Evolutionary conservation across 2,113 vertebrate species (phyloP), one percentile per base, ranked within the genome.

Genomic region (Bungarus multicinctus): DNA sequence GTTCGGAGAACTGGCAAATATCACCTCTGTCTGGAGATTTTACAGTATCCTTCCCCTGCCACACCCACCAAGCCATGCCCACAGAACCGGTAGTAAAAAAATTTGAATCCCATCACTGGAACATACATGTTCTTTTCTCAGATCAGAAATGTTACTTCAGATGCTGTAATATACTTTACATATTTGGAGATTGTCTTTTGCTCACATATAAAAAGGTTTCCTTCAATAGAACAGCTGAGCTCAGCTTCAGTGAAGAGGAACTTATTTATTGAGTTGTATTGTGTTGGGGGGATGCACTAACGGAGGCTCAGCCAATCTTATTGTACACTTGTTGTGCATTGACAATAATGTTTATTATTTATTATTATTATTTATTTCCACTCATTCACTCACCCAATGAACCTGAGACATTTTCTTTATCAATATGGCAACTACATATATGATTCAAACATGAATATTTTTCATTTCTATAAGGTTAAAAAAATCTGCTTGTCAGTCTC

Each of bases 401-500:
- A 57, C 25, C 69, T 39, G 54, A 53, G 30, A 34, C 30, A 90
- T 69, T 53, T 74, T 34, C 69, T 93, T 69, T 87, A 93, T 90
- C 81, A 89, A 22, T 43, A 85, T 22, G 89, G 54, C 93, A 94
- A 93, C 20, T 1, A 16, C 10, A 90, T 27, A 93, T 14, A 90
- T 5, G 58, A 54, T 87, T 91, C 54, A 23, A 81, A 25, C 34
- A 93, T 92, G 91, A 94, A 87, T 94, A 81, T 53, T 12, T 89
- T 43, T 54, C 64, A 74, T 85, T 95, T 85, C 90, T 92, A 81
- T 69, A 85, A 95, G 20, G 39, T 57, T 94, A 9, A 94, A 95
- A 93, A 94, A 94, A 95, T 47, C 85, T 88, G 60, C 50, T 91
- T 27, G 23, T 88, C 16, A 89, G 94, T 94, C 94, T 94, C 91